Evolutionary conservation across 2,113 vertebrate genomes (phyloP), one percentile per base, ranked within the genome.

Genomic region (Rhinopithecus roxellana): DNA sequence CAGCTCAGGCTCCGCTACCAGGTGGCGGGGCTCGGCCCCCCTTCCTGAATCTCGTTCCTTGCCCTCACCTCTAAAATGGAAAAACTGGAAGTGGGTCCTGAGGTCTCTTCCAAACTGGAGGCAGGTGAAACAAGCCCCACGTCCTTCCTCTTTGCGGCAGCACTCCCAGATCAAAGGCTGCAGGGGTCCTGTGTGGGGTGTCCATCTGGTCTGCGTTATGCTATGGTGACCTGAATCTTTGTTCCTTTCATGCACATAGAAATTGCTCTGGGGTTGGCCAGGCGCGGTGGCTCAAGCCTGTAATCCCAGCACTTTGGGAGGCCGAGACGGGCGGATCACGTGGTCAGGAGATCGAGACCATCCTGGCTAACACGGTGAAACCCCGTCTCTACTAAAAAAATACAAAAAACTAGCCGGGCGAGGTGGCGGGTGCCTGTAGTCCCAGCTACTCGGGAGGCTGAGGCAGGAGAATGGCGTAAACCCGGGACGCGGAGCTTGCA

Each of bases 171-270:
- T 25, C 32, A 27, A 8, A 1, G 6, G 17, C 55, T 1, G 27
- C 0, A 4, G 32, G n/a, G 57, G 1, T 10, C 32, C 90, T 5
- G 0, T 1, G 9, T 0, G 1, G 35, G 23, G 22, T 5, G 0
- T 12, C 27, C n/a, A 2, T 2, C 17, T 43, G 25, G 32, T 32
- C 75, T 30, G 30, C 0, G 0, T 52, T 11, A 16, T 0, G 1
- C 45, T 17, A 4, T 0, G 0, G 32, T 83, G 69, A n/a, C 72
- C 78, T 48, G 25, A 22, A 30, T 12, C 45, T 57, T 80, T 5
- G 0, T 3, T 18, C 45, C 5, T 48, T 18, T 45, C 59, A 27
- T 2, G 12, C 4, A 11, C 18, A 0, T 9, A 32, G 48, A 82
- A 32, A 1, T n/a, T 9, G 25, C 72, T 81, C n/a, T 7, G 35